Conservation (phyloP, 2,113 vertebrate species). For the Chionis minor region DNA sequence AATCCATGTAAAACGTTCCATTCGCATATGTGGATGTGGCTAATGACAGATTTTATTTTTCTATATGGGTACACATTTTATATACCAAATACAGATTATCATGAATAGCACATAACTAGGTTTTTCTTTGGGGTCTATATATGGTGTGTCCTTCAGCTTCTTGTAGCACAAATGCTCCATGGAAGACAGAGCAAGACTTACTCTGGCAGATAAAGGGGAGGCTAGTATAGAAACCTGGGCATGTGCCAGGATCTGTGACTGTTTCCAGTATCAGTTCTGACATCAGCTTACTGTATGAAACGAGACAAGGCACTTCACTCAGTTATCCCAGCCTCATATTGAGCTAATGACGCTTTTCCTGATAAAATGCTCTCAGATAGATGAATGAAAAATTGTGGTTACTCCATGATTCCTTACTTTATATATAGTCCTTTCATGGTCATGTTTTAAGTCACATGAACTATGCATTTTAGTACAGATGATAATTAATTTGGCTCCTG, state of each 20-base stretch:
- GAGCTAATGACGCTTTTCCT: background rate
- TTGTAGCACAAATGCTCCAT: background rate
- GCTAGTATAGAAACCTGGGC: background rate
- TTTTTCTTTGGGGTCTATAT: background rate
- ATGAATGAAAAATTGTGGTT: background rate
- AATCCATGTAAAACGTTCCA: background rate
- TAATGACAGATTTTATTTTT: conserved; percentile 67
- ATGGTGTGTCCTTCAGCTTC: background rate
- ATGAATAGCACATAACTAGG: background rate
- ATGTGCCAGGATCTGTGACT: background rate
- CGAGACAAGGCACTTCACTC: background rate
- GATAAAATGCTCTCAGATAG: background rate
- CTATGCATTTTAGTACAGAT: background rate
- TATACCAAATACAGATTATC: conserved; percentile 47
- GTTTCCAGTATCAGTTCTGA: background rate
- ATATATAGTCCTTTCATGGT: background rate
- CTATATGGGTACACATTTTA: conserved; percentile 30
- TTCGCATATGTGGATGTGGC: background rate
- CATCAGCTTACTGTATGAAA: background rate
- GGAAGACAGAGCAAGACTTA: background rate
- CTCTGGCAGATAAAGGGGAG: background rate
- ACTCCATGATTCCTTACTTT: background rate
- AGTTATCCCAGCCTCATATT: background rate
- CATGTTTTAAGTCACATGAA: background rate
- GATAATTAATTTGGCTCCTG: background rate